Evolutionary conservation across 1,140 invertebrate species (phyloP).

Genomic region (Scaptomyza hsui): DNA sequence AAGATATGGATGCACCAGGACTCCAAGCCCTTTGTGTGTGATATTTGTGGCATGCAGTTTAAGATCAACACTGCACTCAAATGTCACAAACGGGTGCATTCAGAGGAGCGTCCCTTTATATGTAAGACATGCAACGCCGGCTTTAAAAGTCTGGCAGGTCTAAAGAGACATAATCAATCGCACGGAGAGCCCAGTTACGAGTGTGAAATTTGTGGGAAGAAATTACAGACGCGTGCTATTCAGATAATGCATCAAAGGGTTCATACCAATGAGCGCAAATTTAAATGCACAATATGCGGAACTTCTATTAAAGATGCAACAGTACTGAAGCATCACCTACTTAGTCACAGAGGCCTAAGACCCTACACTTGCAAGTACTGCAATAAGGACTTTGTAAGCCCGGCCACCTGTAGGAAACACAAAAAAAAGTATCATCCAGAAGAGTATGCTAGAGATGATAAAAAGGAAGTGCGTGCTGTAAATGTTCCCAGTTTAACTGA

Average conservation of each 20-base stretch:
- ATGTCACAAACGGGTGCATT: constrained; percentile 85
- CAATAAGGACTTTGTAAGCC: constrained; percentile 84
- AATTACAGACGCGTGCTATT: constrained; percentile 84
- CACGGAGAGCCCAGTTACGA: constrained; percentile 83
- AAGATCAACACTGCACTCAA: constrained; percentile 84
- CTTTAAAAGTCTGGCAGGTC: constrained; percentile 57
- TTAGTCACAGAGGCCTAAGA: constrained; percentile 83
- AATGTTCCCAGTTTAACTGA: constrained; percentile 75
- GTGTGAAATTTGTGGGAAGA: constrained; percentile 84
- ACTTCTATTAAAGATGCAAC: constrained; percentile 73
- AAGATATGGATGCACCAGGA: constrained; percentile 83
- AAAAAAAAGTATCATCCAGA: constrained; percentile 84
- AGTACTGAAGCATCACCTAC: constrained; percentile 83
- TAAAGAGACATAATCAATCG: constrained; percentile 73
- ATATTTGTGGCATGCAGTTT: constrained; percentile 84
- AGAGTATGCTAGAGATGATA: constrained; percentile 60
- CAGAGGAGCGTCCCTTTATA: constrained; percentile 58
- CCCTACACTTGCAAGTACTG: constrained; percentile 85
- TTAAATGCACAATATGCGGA: constrained; percentile 81
- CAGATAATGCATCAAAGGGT: constrained; percentile 84
- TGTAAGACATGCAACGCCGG: constrained; percentile 48
- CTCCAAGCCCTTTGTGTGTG: constrained; percentile 83
- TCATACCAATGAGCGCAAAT: constrained; percentile 83
- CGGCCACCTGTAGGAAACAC: constrained; percentile 84
- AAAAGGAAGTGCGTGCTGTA: constrained; percentile 49